phyloP scores from a whole-genome alignment of 2,888 invertebrate genomes.

The Neoaliturus tenellus region DNA sequence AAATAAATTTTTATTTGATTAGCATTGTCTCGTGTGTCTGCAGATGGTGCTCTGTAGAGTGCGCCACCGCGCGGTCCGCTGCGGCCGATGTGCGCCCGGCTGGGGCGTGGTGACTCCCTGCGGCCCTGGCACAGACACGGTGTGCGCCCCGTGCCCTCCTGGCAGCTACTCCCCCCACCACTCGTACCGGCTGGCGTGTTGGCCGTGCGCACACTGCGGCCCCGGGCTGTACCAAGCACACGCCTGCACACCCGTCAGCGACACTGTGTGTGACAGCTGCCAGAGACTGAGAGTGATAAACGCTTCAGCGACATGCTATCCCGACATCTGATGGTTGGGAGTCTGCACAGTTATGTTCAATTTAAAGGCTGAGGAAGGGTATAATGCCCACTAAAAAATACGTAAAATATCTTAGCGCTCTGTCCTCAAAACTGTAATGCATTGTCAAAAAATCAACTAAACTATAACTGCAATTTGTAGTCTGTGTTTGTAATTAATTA shows the following conservation, averaged over 20 bases:
- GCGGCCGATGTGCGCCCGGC: constrained; percentile 42
- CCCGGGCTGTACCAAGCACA: constrained; percentile 50
- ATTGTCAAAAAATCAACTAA: no score
- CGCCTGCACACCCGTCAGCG: constrained; percentile 23
- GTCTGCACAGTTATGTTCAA: no score
- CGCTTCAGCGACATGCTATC: neutral
- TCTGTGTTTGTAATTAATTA: no score
- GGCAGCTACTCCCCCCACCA: constrained; percentile 54
- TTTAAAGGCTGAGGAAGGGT: no score
- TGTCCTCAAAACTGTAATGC: no score
- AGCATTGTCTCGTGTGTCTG: no score
- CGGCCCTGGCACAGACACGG: neutral
- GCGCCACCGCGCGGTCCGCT: constrained; percentile 15
- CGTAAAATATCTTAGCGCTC: no score
- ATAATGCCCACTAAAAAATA: no score
- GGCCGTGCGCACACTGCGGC: constrained; percentile 51
- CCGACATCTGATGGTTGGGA: no score
- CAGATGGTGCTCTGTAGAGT: constrained; percentile 1
- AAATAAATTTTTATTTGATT: no score
- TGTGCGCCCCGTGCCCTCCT: constrained; percentile 10
- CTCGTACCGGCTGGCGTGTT: constrained; percentile 48
- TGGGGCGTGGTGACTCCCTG: constrained; percentile 50
- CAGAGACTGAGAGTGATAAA: neutral
- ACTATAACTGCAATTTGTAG: no score
- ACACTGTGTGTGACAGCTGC: constrained; percentile 56